Percentiles rank a stretch among this genome's conserved stretches.
Evolutionary conservation across 2,888 invertebrate genomes (phyloP).

Genomic region (Hirtodrosophila histrioides): DNA sequence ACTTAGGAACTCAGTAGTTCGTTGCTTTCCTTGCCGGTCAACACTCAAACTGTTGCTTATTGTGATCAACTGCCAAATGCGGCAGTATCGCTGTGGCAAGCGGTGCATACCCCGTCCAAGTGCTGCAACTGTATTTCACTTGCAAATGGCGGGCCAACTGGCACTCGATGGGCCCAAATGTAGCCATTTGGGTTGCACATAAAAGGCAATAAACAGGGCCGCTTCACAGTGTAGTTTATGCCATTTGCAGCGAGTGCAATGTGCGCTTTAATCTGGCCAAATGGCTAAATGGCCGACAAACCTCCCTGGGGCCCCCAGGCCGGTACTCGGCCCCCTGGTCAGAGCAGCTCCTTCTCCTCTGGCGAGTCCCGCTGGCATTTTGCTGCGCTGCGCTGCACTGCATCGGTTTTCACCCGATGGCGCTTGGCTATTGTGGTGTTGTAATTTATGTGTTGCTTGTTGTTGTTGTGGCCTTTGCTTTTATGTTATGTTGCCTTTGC

Average conservation of each 20-base stretch:
- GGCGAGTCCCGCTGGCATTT: not conserved
- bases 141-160: constrained; percentile 27
- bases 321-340: not conserved
- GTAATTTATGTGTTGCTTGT: constrained; percentile 54
- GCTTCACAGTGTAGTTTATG: constrained; percentile 63
- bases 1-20: constrained; percentile 1
- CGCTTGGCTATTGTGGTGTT: constrained; percentile 24
- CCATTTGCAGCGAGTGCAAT: constrained; percentile 47
- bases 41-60: constrained; percentile 39
- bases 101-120: constrained; percentile 3
- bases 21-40: constrained; percentile 23
- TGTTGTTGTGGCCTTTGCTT: constrained; percentile 9
- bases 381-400: not conserved
- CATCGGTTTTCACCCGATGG: constrained; percentile 13
- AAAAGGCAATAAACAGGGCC: constrained; percentile 71
- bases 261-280: constrained; percentile 62
- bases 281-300: constrained; percentile 37
- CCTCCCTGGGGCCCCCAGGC: not conserved
- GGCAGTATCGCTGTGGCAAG: constrained; percentile 1
- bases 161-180: constrained; percentile 43
- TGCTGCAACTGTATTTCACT: constrained; percentile 27
- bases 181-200: constrained; percentile 69
- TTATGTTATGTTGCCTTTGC: too few species aligned
- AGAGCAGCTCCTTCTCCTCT: too few species aligned
- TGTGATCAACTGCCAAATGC: constrained; percentile 25